phyloP scores from a whole-genome alignment of 2,888 invertebrate genomes.

The Marasmarcha lunaedactyla region DNA sequence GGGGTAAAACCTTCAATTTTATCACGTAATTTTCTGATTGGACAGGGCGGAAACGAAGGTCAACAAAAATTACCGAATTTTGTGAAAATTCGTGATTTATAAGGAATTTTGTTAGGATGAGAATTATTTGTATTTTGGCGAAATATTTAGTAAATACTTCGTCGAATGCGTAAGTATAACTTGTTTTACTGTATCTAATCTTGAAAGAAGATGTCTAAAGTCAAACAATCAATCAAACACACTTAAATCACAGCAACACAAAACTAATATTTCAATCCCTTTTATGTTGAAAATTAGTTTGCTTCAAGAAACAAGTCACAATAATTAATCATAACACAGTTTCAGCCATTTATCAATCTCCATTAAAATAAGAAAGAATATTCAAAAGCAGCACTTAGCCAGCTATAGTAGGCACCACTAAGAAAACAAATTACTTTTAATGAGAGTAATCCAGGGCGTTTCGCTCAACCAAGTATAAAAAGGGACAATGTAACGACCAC shows the following conservation, averaged over 20 bases:
- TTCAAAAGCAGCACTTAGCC: not conserved
- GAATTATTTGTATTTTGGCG: too few species aligned
- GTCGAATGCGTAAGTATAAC: too few species aligned
- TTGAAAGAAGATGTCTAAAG: too few species aligned
- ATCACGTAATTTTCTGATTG: slow-evolving; percentile 40
- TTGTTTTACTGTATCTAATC: too few species aligned
- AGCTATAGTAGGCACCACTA: slow-evolving; percentile 12
- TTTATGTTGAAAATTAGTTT: too few species aligned
- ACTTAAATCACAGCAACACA: too few species aligned
- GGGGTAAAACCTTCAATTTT: slow-evolving; percentile 41
- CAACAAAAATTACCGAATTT: not conserved
- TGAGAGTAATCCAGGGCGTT: slow-evolving; percentile 30
- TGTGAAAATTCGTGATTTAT: not conserved
- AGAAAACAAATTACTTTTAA: slow-evolving; percentile 29
- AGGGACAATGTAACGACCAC: slow-evolving; percentile 17
- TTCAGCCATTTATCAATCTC: not conserved
- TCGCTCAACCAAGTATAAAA: slow-evolving; percentile 29
- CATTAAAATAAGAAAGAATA: not conserved
- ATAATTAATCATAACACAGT: too few species aligned
- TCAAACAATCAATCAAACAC: too few species aligned
- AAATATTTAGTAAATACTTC: too few species aligned
- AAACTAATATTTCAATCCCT: too few species aligned
- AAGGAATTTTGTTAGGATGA: too few species aligned
- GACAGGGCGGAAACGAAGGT: not conserved
- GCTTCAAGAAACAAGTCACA: too few species aligned